Percentiles rank a stretch among this genome's conserved stretches.
phyloP scores from a whole-genome alignment of 2,113 vertebrate genomes.

The Oryzias melastigma region DNA sequence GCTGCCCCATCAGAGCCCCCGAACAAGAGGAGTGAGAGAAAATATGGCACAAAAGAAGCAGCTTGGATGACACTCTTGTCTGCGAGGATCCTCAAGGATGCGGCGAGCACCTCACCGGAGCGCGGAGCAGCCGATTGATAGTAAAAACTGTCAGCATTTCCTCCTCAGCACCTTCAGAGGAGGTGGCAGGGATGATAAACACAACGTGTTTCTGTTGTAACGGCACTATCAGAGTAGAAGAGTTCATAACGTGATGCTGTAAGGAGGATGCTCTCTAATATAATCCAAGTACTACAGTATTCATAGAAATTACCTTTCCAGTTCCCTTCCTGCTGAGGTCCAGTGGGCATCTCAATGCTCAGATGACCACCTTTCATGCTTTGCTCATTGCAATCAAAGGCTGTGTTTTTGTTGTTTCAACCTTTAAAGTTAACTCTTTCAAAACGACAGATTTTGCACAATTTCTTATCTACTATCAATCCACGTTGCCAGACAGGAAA shows the following conservation, averaged over 20 bases:
- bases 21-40: slow-evolving; percentile 22
- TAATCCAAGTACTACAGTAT: no score
- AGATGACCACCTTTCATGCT: no score
- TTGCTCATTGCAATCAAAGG: no score
- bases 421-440: background rate
- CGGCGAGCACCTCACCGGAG: slow-evolving; percentile 47
- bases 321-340: no score
- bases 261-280: no score
- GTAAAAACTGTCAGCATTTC: slow-evolving; percentile 21
- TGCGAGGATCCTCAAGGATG: slow-evolving; percentile 47
- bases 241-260: no score
- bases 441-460: background rate
- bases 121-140: slow-evolving; percentile 48
- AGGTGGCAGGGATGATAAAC: background rate
- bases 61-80: slow-evolving; percentile 26
- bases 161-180: background rate
- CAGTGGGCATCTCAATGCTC: no score
- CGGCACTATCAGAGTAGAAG: no score
- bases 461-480: slow-evolving; percentile 7
- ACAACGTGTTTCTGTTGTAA: no score
- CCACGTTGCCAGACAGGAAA: slow-evolving; percentile 49
- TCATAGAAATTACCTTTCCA: no score
- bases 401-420: background rate
- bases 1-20: slow-evolving; percentile 16
- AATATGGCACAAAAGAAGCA: slow-evolving; percentile 41